Conservation (phyloP, 2,888 invertebrate genomes). For the Tenthredo livida region DNA sequence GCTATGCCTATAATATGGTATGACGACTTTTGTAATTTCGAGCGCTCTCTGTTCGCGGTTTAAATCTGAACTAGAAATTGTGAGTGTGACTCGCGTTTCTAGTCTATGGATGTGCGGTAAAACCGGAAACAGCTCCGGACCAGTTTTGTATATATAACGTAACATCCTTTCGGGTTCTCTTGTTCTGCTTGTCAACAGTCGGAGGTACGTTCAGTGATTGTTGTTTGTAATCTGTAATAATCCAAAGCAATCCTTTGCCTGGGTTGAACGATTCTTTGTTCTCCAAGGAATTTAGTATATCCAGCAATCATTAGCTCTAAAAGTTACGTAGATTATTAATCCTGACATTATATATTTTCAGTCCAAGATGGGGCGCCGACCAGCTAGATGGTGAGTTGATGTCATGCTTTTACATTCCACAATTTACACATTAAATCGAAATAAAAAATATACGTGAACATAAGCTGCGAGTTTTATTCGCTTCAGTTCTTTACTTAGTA, state of each 20-base stretch:
- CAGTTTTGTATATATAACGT: slow-evolving; percentile 24
- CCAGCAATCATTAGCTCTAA: not conserved
- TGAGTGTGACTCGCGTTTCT: not conserved
- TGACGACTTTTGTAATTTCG: not conserved
- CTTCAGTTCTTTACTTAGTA: not conserved
- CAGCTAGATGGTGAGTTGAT: slow-evolving; percentile 96
- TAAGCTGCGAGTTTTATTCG: not conserved
- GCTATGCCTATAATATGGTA: not conserved
- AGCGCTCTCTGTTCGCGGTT: not conserved
- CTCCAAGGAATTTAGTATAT: not conserved
- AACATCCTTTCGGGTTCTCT: slow-evolving; percentile 61
- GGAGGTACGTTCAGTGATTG: slow-evolving; percentile 58
- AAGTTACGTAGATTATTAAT: slow-evolving; percentile 55
- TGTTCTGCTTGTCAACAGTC: slow-evolving; percentile 56
- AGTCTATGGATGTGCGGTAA: not conserved
- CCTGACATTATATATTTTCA: slow-evolving; percentile 73
- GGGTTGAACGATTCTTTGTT: not conserved
- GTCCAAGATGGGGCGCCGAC: slow-evolving; percentile 97
- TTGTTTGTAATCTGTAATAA: slow-evolving; percentile 58
- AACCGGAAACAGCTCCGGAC: slow-evolving; percentile 52
- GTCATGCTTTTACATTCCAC: slow-evolving; percentile 55
- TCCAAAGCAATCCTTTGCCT: not conserved
- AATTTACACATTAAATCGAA: not conserved
- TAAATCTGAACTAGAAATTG: not conserved
- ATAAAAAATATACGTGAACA: not conserved